Evolutionary conservation across 2,888 invertebrate species (phyloP), one percentile per base, ranked within the genome.

Genomic region (Petrophora chlorosata): DNA sequence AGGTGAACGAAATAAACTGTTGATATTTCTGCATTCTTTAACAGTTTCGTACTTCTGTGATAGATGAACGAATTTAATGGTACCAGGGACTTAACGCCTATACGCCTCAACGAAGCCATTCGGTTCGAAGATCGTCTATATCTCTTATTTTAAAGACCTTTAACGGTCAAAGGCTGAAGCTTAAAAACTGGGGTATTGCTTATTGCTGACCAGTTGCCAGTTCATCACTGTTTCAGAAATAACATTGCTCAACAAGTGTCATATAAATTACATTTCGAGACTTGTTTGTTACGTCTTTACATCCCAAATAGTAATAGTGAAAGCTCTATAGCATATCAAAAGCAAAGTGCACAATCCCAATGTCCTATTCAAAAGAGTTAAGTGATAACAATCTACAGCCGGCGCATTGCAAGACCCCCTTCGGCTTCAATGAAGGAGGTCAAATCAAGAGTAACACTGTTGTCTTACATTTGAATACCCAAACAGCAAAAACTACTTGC

Each of bases 361-460:
- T 63, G 65, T 68, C 36, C 51, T 73, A 76, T 78, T 72, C 65
- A 75, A 79, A 75, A 74, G 59, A 73, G 49, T 43, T 49, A 63
- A 56, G 47, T 65, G 80, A 81, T 82, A 76, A 74, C 61, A 65
- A 79, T 82, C 77, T 74, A 50, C 52, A 48, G 65, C 49, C 61
- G 63, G 59, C 69, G 65, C 65, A 59, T 68, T 63, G 65, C 50
- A 59, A 70, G 68, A 74, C 74, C 78, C 72, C 73, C 64, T 67
- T 76, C 72, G 70, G 67, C 61, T 71, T n/a, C 63, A 67, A 63
- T 57, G 61, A 79, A 76, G 71, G 73, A 72, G 75, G 74, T 71
- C 74, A 67, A 71, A 73, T 75, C 70, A 73, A 79, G 72, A 78
- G 71, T n/a, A n/a, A n/a, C n/a, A n/a, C n/a, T n/a, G n/a, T 73